Base-by-base conservation (phyloP, 2,797 vertebrate species). In the Typhlichthys subterraneus region DNA sequence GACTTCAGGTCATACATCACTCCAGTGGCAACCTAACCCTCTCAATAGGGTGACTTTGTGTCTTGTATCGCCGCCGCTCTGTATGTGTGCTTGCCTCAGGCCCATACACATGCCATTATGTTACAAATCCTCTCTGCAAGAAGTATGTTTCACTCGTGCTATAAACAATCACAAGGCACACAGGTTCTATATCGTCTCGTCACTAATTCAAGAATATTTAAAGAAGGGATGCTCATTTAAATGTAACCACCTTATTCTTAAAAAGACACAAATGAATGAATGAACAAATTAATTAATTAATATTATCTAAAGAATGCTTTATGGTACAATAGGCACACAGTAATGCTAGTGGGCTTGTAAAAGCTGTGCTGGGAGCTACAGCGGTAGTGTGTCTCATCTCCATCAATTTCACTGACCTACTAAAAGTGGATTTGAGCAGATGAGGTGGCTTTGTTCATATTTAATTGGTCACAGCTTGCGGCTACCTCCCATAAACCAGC, bases 361-460 rank as follows among this genome's bases (percentile, higher is more conserved):
- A 82, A 82, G 65, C 69, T 70, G 63, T 62, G 70, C 76, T 77
- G 23, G 13, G 55, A 79, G 76, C 72, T 61, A 76, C 50, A 63
- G 62, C 76, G 68, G 59, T 75, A 78, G 61, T 61, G 50, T 71
- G 76, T 79, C 83, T 88, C 65, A 84, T 87, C 81, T 82, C 83
- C 76, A 82, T 83, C 90, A 89, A 73, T 83, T 84, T 91, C 83
- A 77, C 80, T 90, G 89, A 91, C 89, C 90, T 89, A 91, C 87
- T 89, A 91, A 89, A 79, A 86, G 80, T 86, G 83, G 78, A 89
- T 83, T 87, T 86, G 85, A 89, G 87, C 88, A 89, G 87, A 92
- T 89, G 92, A 91, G 85, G 80, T 86, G 80, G 90, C 89, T 91
- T 91, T 91, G 86, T 90, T 88, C 87, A 85, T 83, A 81, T 91